A percentile compares a stretch with the other conserved stretches of the same genome.
Evolutionary conservation across 1,140 invertebrate species (phyloP).

Genomic region (Neodiprion lecontei): DNA sequence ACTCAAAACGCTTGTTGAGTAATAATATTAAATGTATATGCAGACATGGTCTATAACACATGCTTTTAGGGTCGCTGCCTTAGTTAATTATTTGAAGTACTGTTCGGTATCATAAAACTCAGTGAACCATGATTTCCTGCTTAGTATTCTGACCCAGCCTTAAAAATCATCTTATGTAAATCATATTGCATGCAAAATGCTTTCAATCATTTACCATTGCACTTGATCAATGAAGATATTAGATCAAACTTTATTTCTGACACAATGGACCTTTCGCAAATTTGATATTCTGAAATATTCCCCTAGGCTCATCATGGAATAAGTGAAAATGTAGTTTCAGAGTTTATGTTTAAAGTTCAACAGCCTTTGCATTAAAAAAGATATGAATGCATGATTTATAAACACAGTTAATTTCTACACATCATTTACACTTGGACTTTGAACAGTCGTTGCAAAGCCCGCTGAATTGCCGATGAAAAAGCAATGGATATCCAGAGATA

Average conservation of each 20-base stretch:
- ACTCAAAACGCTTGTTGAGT: too few relatives aligned
- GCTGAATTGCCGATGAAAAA: neutral
- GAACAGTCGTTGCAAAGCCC: neutral
- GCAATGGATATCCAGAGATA: neutral
- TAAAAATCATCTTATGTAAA: neutral
- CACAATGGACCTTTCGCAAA: too few relatives aligned
- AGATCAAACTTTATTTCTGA: too few relatives aligned
- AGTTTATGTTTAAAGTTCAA: neutral
- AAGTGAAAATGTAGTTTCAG: neutral
- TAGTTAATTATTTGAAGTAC: neutral
- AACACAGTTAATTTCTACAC: neutral
- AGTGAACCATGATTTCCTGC: neutral
- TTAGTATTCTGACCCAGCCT: neutral
- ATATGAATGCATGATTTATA: neutral
- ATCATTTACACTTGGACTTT: neutral
- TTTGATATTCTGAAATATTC: neutral
- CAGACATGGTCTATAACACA: neutral
- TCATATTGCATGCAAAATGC: too few relatives aligned
- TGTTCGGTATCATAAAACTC: neutral
- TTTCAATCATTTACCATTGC: too few relatives aligned
- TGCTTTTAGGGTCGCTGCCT: conserved; percentile 1
- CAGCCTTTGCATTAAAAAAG: neutral
- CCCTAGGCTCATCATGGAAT: neutral
- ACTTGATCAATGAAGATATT: too few relatives aligned
- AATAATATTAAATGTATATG: too few relatives aligned